Conservation (phyloP, 2,797 vertebrate species). For the Podarcis lilfordi region DNA sequence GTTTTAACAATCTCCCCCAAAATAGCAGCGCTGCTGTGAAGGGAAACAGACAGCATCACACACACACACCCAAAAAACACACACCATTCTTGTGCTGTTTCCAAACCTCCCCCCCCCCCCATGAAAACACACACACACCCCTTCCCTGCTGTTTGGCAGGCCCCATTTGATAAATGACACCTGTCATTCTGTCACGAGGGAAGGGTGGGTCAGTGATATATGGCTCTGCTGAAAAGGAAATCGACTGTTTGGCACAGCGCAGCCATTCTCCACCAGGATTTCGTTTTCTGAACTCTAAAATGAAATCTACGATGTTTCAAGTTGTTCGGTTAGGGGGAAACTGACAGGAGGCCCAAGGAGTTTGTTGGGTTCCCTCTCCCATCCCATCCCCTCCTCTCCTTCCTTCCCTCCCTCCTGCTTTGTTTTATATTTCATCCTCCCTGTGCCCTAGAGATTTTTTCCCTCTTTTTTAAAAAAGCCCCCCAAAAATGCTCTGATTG, state of each 20-base stretch:
- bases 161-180: constrained; percentile 99
- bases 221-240: constrained; percentile 97
- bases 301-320: constrained; percentile 82
- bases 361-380: constrained; percentile 19
- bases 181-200: constrained; percentile 96
- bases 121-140: constrained; percentile 71
- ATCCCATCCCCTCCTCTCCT: not conserved
- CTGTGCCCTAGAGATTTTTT: constrained; percentile 54
- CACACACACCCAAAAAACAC: not conserved
- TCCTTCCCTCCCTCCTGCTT: not conserved
- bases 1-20: constrained; percentile 48
- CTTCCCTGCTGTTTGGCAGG: constrained; percentile 84
- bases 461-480: constrained; percentile 11
- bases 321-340: constrained; percentile 75
- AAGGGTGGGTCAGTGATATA: constrained; percentile 98
- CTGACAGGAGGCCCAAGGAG: constrained; percentile 64
- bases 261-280: constrained; percentile 94
- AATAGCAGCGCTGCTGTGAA: constrained; percentile 40
- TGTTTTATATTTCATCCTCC: constrained; percentile 48
- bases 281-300: constrained; percentile 93
- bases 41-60: constrained; percentile 44
- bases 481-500: constrained; percentile 46
- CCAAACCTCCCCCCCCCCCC: constrained; percentile 56
- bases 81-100: constrained; percentile 38
- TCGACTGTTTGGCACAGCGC: constrained; percentile 94